These are phyloP conservation scores for Triops cancriformis DNA, from an alignment of 1,140 invertebrate species.

Conservation along the genomic window DNA sequence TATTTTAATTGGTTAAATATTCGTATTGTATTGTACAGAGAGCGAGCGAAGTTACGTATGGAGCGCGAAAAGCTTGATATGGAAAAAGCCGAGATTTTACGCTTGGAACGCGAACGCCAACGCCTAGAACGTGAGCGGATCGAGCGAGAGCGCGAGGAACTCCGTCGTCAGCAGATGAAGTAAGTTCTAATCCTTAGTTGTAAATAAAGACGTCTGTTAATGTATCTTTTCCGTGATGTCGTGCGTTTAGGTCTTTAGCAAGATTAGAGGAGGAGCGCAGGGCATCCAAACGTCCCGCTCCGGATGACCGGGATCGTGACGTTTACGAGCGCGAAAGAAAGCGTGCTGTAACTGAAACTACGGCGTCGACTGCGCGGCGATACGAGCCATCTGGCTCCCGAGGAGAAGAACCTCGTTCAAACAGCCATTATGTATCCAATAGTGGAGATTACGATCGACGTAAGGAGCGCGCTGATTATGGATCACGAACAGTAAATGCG, in stretches of 20 bases:
- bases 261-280: constrained; percentile 31
- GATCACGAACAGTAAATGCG: neutral
- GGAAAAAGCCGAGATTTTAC: constrained; percentile 68
- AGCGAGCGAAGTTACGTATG: constrained; percentile 61
- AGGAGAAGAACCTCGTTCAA: neutral
- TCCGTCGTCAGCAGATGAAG: constrained; percentile 64
- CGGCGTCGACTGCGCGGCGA: neutral
- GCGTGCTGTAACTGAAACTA: neutral
- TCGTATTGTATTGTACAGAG: constrained; percentile 41
- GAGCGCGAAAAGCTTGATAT: constrained; percentile 68
- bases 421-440: constrained; percentile 18
- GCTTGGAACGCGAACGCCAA: constrained; percentile 69
- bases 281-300: constrained; percentile 28
- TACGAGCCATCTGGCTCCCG: constrained; percentile 15
- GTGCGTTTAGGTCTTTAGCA: constrained; percentile 18
- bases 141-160: constrained; percentile 68
- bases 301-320: constrained; percentile 28
- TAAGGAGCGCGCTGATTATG: constrained; percentile 4
- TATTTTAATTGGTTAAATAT: neutral
- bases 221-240: neutral
- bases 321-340: neutral
- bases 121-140: constrained; percentile 71
- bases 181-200: constrained; percentile 32
- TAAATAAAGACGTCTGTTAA: neutral
- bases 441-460: neutral